Conservation (phyloP, 2,113 vertebrate species). For the Calcarius ornatus region DNA sequence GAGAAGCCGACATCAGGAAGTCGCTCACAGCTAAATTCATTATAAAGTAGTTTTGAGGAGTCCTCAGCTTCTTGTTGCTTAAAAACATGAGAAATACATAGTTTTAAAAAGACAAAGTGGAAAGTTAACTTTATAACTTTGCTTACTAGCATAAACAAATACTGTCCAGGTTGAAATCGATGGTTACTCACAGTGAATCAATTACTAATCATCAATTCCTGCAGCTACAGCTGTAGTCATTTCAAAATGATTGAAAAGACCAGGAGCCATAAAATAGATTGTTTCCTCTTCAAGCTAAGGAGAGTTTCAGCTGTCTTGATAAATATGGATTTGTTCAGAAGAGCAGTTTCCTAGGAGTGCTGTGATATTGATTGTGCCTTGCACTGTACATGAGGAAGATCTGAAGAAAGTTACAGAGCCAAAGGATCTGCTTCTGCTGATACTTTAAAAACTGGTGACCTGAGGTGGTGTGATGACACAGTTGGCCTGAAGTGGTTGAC, state of each 20-base stretch:
- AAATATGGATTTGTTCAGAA: not conserved
- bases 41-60: constrained; percentile 73
- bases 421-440: not conserved
- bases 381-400: not conserved
- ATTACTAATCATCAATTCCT: not conserved
- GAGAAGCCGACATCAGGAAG: constrained; percentile 72
- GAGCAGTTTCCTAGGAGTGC: not conserved
- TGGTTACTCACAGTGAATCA: not conserved
- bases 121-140: not conserved
- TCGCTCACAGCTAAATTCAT: constrained; percentile 73
- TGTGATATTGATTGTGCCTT: not conserved
- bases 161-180: not conserved
- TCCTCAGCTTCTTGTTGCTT: constrained; percentile 75
- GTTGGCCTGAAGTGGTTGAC: not conserved
- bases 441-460: not conserved
- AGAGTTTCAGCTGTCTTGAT: not conserved
- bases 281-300: not conserved
- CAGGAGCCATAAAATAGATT: not conserved
- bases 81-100: not conserved
- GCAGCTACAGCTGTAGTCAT: not conserved
- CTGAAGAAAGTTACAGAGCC: not conserved
- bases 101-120: not conserved
- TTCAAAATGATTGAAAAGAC: not conserved
- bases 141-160: not conserved
- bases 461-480: not conserved